These are phyloP conservation scores for Acanthoscelides obtectus DNA, from an alignment of 2,888 invertebrate genomes.

Conservation along the genomic window DNA sequence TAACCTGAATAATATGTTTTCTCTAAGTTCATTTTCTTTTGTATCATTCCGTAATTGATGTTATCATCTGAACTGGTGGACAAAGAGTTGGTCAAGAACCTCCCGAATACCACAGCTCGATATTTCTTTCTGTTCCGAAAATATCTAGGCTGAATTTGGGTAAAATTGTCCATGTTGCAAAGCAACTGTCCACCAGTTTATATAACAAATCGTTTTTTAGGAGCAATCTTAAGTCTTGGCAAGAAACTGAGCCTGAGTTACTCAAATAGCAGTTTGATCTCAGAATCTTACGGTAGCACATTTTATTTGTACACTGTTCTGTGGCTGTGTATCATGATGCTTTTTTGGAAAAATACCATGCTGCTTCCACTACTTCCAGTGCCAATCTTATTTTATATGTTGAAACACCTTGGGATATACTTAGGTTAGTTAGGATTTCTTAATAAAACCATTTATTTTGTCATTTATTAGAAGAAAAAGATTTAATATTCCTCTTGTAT, in stretches of 20 bases:
- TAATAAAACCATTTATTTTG: not conserved
- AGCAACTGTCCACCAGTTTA: too few relatives aligned
- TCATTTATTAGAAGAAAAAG: not conserved
- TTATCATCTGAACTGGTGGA: too few relatives aligned
- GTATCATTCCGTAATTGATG: too few relatives aligned
- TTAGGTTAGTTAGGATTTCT: not conserved
- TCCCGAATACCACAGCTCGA: too few relatives aligned
- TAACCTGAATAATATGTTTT: too few relatives aligned
- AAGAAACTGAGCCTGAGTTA: constrained; percentile 23
- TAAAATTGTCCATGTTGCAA: too few relatives aligned
- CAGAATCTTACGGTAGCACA: constrained; percentile 57
- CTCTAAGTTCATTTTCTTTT: too few relatives aligned
- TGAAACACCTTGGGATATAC: constrained; percentile 53
- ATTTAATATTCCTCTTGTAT: constrained; percentile 33
- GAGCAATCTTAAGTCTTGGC: constrained; percentile 23
- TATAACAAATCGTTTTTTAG: too few relatives aligned
- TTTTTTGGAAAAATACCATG: constrained; percentile 85
- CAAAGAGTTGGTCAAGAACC: too few relatives aligned
- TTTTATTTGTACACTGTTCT: constrained; percentile 72
- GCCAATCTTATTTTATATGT: constrained; percentile 67
- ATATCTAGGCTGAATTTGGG: too few relatives aligned
- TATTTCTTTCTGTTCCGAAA: too few relatives aligned
- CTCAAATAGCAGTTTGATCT: constrained; percentile 28
- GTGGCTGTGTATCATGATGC: constrained; percentile 77
- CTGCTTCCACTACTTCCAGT: constrained; percentile 70